These are phyloP conservation scores for Anolis apletophallus DNA, from an alignment of 2,797 vertebrate species.

Conservation along the genomic window DNA sequence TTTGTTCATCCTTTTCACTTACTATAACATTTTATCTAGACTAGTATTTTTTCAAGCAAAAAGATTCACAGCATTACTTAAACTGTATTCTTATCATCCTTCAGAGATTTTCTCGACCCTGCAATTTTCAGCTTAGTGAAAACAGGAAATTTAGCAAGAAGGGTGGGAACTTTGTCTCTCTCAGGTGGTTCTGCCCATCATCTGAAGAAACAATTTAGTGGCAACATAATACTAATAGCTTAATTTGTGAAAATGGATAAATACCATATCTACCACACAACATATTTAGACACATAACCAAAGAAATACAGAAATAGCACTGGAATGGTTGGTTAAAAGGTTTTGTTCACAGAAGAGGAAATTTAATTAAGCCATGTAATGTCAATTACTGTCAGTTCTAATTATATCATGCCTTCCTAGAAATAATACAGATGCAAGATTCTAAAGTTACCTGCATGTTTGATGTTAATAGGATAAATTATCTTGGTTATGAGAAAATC, in stretches of 20 bases:
- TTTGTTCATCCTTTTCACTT: background rate
- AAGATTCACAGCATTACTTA: background rate
- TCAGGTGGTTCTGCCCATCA: slow-evolving; percentile 61
- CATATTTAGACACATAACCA: slow-evolving; percentile 77
- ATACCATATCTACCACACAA: slow-evolving; percentile 74
- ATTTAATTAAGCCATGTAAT: slow-evolving; percentile 84
- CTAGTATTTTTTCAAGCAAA: background rate
- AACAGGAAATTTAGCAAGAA: slow-evolving; percentile 54
- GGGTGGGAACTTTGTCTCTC: slow-evolving; percentile 53
- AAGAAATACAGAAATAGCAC: slow-evolving; percentile 80
- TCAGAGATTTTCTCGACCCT: slow-evolving; percentile 47
- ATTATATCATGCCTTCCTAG: slow-evolving; percentile 78
- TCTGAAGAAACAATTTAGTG: slow-evolving; percentile 70
- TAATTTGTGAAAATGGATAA: slow-evolving; percentile 78
- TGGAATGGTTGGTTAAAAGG: slow-evolving; percentile 81
- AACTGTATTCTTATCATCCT: slow-evolving; percentile 38
- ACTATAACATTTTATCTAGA: background rate
- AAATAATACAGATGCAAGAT: slow-evolving; percentile 81
- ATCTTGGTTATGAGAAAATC: slow-evolving; percentile 80
- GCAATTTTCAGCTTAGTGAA: slow-evolving; percentile 62
- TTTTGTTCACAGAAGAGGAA: slow-evolving; percentile 83
- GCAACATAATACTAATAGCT: slow-evolving; percentile 72
- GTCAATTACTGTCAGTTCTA: slow-evolving; percentile 85
- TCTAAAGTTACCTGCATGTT: slow-evolving; percentile 83
- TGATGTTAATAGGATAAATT: slow-evolving; percentile 84